A percentile compares a stretch with the other conserved stretches of the same genome.
phyloP scores from a whole-genome alignment of 2,797 vertebrate genomes.

The Brachyrhaphis roseni region DNA sequence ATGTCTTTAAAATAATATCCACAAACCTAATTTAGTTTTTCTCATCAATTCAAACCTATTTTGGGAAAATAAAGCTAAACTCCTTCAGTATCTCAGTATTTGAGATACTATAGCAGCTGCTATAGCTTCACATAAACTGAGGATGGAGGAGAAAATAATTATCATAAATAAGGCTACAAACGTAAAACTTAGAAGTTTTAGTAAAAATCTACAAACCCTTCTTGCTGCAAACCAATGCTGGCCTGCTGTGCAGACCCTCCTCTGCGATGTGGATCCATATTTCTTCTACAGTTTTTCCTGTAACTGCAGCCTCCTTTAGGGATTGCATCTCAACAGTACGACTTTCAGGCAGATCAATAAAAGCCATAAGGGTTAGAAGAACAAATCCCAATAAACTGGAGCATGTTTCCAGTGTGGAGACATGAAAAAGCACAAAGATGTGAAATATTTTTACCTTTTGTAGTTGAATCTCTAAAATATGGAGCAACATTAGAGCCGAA shows the following conservation, averaged over 20 bases:
- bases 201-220: neutral
- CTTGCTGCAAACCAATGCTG: neutral
- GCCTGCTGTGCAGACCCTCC: neutral
- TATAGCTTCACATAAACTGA: too few species aligned
- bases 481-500: too few species aligned
- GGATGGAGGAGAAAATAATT: too few species aligned
- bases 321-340: constrained; percentile 14
- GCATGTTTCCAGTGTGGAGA: neutral
- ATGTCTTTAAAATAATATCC: too few species aligned
- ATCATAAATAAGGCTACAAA: too few species aligned
- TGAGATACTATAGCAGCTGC: too few species aligned
- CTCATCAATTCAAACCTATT: too few species aligned
- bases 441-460: neutral
- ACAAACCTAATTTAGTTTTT: too few species aligned
- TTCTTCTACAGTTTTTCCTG: constrained; percentile 6
- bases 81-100: too few species aligned
- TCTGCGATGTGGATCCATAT: constrained; percentile 15
- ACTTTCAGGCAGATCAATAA: constrained; percentile 15
- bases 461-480: neutral
- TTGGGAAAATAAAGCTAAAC: too few species aligned
- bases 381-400: constrained; percentile 28
- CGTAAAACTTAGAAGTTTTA: too few species aligned
- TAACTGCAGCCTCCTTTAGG: constrained; percentile 18
- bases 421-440: neutral
- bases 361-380: constrained; percentile 18